phyloP scores from a whole-genome alignment of 2,113 vertebrate genomes.

The Nestor notabilis region DNA sequence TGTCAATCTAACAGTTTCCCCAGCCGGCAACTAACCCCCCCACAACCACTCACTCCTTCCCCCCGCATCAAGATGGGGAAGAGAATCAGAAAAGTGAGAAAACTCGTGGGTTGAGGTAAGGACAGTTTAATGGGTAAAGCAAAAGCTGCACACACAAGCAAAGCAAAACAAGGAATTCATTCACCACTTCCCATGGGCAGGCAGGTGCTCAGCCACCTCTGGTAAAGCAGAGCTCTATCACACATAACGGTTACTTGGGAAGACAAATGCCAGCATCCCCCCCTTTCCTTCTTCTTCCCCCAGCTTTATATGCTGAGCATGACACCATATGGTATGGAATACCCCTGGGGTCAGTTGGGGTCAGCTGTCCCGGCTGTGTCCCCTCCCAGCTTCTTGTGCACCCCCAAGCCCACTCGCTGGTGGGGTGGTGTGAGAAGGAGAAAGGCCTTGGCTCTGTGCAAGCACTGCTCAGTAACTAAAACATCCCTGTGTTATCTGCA shows the following conservation, averaged over 20 bases:
- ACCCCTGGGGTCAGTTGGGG: not conserved
- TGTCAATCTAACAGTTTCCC: slow-evolving; percentile 20
- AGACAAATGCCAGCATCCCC: not conserved
- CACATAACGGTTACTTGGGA: not conserved
- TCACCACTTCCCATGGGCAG: not conserved
- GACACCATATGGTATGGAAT: not conserved
- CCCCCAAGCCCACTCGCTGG: not conserved
- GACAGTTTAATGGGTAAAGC: not conserved
- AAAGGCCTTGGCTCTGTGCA: not conserved
- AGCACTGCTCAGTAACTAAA: not conserved
- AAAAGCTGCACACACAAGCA: not conserved
- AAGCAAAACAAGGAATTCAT: not conserved
- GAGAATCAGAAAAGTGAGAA: not conserved
- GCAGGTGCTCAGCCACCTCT: not conserved
- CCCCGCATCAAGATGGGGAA: not conserved
- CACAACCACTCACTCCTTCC: not conserved
- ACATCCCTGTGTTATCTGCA: not conserved
- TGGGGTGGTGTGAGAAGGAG: not conserved
- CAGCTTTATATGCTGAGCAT: not conserved
- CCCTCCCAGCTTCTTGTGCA: not conserved
- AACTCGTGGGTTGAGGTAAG: not conserved
- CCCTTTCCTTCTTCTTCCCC: not conserved
- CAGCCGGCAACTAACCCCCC: not conserved
- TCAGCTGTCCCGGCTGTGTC: not conserved
- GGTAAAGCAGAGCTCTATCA: not conserved